phyloP scores from a whole-genome alignment of 2,888 invertebrate genomes.

The Drosophila limbata region DNA sequence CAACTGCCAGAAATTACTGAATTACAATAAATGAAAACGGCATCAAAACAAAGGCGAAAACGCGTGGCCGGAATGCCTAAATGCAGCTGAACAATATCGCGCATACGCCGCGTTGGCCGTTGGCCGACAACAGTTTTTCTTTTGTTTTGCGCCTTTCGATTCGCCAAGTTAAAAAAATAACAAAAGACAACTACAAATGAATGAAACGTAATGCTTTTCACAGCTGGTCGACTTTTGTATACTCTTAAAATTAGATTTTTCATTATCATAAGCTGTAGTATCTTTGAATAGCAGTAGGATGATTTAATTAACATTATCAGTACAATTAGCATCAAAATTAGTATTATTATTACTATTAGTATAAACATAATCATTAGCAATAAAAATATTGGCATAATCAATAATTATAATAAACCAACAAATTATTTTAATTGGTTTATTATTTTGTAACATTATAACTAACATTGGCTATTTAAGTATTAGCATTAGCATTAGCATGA shows the following conservation, averaged over 20 bases:
- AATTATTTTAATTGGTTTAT: no score
- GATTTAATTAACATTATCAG: no score
- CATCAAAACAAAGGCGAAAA: constrained; percentile 40
- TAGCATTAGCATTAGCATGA: background rate
- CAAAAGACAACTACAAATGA: background rate
- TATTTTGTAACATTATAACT: background rate
- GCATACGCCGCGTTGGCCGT: constrained; percentile 46
- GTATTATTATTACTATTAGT: background rate
- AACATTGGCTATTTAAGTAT: background rate
- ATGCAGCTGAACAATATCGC: constrained; percentile 46
- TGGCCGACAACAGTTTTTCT: constrained; percentile 22
- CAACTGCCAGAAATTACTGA: constrained; percentile 43
- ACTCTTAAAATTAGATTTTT: background rate
- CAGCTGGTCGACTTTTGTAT: background rate
- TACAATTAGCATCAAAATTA: no score
- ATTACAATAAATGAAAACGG: constrained; percentile 48
- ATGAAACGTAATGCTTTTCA: background rate
- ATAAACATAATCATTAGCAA: background rate
- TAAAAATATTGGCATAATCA: no score
- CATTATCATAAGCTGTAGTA: background rate
- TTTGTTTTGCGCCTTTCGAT: constrained; percentile 20
- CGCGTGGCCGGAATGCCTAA: constrained; percentile 56
- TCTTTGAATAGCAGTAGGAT: no score
- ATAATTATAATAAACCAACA: no score
- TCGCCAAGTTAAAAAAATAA: constrained; percentile 6